These are phyloP conservation scores for Sebastes hubbsi DNA, from an alignment of 2,797 vertebrate genomes.

Conservation along the genomic window DNA sequence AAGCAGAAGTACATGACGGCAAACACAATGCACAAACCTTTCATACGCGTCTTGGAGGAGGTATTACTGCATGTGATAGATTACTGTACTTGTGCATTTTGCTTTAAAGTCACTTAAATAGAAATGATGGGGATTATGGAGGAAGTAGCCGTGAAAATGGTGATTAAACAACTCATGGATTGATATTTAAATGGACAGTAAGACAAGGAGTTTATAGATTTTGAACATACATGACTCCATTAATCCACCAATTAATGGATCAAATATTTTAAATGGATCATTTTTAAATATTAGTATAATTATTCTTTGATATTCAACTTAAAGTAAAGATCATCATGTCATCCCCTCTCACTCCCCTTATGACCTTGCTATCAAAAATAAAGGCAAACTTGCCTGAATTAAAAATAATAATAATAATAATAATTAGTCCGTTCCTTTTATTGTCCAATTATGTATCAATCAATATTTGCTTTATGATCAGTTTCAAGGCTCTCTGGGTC, in stretches of 20 bases:
- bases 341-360: background rate
- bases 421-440: background rate
- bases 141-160: slow-evolving; percentile 18
- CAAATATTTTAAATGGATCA: background rate
- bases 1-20: slow-evolving; percentile 33
- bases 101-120: slow-evolving; percentile 41
- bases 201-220: background rate
- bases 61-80: slow-evolving; percentile 19
- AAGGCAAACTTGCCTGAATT: background rate
- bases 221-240: background rate
- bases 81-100: slow-evolving; percentile 29
- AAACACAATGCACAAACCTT: slow-evolving; percentile 40
- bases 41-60: slow-evolving; percentile 13
- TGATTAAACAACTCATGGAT: background rate
- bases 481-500: background rate
- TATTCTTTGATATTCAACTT: background rate
- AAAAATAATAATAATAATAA: background rate
- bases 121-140: background rate
- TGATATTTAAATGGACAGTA: background rate
- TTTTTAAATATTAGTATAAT: background rate
- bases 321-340: background rate
- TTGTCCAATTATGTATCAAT: slow-evolving; percentile 1
- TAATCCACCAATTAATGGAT: background rate
- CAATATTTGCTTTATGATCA: background rate
- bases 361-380: background rate